Evolutionary conservation across 1,140 invertebrate species (phyloP), one percentile per base, ranked within the genome.

Genomic region (Drosophila insularis): DNA sequence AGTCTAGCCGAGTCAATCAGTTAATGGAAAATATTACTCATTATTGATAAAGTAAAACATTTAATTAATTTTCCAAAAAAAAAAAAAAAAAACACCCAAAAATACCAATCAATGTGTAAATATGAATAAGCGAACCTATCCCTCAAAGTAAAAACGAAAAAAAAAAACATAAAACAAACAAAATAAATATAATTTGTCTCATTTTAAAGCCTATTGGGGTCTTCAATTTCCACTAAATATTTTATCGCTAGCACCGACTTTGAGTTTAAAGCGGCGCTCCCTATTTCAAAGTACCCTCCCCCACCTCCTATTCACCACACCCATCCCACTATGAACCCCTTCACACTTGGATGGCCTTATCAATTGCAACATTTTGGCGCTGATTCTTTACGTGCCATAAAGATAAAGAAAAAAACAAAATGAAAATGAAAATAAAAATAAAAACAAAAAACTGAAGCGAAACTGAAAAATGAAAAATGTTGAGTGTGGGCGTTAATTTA

Each of bases 401-500:
- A 79, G 87, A 81, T 80, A 89, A 80, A 87, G 80, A 82, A 87
- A 40, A 60, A 46, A 46, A 17, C 3, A 50, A 37, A 43, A 62
- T 4, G 11, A 21, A 21, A 46, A 60, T 6, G 40, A 55, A 63
- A 63, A 39, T 13, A 14, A 50, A 58, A 71, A 35, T 4, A 53
- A 40, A 55, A 31, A 40, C 17, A 27, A 32, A 70, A 64, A 58
- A 67, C 65, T 43, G 63, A 82, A 64, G 74, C 23, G 63, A 64
- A 58, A 71, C 62, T 43, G 63, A 82, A 64, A 78, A 63, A 68
- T 68, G 46, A 54, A 63, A 43, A 60, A 64, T 19, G n/a, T 35
- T 43, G 23, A 77, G 69, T 69, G 82, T 86, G 82, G 82, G 82
- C 63, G 82, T 71, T 89, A 82, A 87, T 87, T 87, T 87, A 87